These are phyloP conservation scores for Subanguina moxae DNA, from an alignment of 1,140 invertebrate genomes.

Conservation along the genomic window DNA sequence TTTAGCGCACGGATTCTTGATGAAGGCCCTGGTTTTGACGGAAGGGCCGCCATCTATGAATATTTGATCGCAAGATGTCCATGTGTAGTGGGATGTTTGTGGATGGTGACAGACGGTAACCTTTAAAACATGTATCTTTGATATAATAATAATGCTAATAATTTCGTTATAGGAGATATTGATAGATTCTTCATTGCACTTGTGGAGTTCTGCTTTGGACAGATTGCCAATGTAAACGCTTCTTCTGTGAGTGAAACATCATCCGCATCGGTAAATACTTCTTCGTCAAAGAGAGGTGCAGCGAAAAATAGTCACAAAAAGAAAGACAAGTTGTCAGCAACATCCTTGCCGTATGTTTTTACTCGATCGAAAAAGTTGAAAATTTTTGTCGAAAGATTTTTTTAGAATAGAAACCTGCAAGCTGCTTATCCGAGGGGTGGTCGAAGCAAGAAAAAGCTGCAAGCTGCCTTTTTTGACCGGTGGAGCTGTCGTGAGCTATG, in stretches of 20 bases:
- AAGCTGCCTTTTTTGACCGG: conserved; percentile 49
- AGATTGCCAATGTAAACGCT: neutral
- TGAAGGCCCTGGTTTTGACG: conserved; percentile 46
- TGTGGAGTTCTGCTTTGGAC: conserved; percentile 33
- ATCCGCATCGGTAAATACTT: neutral
- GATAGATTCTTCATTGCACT: conserved; percentile 46
- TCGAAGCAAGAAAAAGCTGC: conserved; percentile 39
- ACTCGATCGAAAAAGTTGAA: too few species aligned
- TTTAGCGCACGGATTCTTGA: conserved; percentile 45
- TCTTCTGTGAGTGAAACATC: neutral
- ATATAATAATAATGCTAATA: neutral
- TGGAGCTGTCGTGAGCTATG: conserved; percentile 50
- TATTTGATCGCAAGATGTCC: conserved; percentile 48
- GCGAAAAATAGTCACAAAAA: conserved; percentile 17
- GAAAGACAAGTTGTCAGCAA: conserved; percentile 3
- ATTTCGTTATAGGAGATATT: conserved; percentile 11
- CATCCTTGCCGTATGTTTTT: too few species aligned
- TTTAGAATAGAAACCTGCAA: conserved; percentile 30
- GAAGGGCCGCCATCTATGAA: conserved; percentile 44
- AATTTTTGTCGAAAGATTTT: too few species aligned
- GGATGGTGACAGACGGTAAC: conserved; percentile 51
- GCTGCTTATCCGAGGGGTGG: conserved; percentile 41
- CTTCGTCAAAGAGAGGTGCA: neutral
- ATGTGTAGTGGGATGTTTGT: conserved; percentile 51
- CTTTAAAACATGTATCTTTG: neutral